Conservation (phyloP, 1,140 invertebrate species). For the Mizuhopecten yessoensis region DNA sequence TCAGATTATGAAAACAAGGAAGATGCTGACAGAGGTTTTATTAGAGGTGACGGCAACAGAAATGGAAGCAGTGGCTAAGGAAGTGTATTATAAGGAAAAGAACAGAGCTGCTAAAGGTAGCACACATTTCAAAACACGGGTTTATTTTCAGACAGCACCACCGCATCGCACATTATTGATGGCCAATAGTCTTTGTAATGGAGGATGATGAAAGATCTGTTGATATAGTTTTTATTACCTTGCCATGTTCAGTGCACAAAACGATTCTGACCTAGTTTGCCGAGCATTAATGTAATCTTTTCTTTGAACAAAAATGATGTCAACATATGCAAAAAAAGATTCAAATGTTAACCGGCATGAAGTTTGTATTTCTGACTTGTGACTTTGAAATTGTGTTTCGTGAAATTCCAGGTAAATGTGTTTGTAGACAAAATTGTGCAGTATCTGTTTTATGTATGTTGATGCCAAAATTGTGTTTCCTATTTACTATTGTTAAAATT, state of each 20-base stretch:
- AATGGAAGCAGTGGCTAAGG: slow-evolving; percentile 91
- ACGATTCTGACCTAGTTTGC: not conserved
- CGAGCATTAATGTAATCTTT: not conserved
- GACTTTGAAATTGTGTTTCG: not conserved
- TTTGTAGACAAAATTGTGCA: not conserved
- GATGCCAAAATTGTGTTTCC: not conserved
- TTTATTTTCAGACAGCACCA: slow-evolving; percentile 8
- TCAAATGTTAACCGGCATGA: not conserved
- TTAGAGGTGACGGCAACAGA: slow-evolving; percentile 96
- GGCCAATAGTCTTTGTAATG: not conserved
- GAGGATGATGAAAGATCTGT: slow-evolving; percentile 8
- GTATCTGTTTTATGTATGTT: not conserved
- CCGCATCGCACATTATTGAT: not conserved
- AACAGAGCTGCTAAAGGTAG: slow-evolving; percentile 87
- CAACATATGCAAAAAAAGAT: slow-evolving; percentile 1
- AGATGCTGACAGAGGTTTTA: slow-evolving; percentile 94
- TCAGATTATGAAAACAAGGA: slow-evolving; percentile 94
- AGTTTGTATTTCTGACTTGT: slow-evolving; percentile 6
- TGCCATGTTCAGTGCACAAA: slow-evolving; percentile 7
- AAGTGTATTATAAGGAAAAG: slow-evolving; percentile 87
- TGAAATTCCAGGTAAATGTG: not conserved
- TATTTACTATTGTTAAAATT: not conserved
- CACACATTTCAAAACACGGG: not conserved
- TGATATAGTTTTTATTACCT: not conserved
- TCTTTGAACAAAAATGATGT: slow-evolving; percentile 12